A percentile compares a stretch with the other conserved stretches of the same genome.
Evolutionary conservation across 2,797 vertebrate genomes (phyloP).

Genomic region (Gymnothorax javanicus): DNA sequence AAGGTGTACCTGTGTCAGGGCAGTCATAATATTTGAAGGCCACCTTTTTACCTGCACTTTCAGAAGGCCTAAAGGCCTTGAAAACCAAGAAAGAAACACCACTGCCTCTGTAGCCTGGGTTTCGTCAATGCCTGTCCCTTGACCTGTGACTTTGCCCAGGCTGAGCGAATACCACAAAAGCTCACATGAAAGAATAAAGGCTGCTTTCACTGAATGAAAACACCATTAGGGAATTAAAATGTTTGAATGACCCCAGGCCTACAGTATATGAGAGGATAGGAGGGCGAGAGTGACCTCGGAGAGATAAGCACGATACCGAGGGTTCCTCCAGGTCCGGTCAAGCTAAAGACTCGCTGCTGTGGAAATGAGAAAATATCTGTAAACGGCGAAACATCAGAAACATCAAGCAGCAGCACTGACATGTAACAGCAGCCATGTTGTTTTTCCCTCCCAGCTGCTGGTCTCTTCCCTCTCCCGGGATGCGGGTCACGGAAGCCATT

Average conservation of each 20-base stretch:
- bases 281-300: background rate
- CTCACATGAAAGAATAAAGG: background rate
- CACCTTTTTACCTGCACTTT: background rate
- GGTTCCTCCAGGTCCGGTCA: constrained; percentile 21
- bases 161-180: background rate
- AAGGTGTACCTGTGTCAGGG: constrained; percentile 37
- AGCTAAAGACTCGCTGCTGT: constrained; percentile 39
- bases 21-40: constrained; percentile 41
- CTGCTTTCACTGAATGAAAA: background rate
- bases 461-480: background rate
- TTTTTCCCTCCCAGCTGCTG: background rate
- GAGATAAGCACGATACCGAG: background rate
- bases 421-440: background rate
- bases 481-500: background rate
- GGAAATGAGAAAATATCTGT: constrained; percentile 37
- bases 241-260: constrained; percentile 25
- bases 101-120: no score
- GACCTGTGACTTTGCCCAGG: no score
- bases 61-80: no score
- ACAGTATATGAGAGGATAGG: constrained; percentile 37
- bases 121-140: no score
- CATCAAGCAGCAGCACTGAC: background rate
- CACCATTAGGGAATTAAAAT: background rate
- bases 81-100: no score
- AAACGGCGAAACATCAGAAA: background rate